Evolutionary conservation across 2,797 vertebrate species (phyloP).

Genomic region (Phoeniculus purpureus): DNA sequence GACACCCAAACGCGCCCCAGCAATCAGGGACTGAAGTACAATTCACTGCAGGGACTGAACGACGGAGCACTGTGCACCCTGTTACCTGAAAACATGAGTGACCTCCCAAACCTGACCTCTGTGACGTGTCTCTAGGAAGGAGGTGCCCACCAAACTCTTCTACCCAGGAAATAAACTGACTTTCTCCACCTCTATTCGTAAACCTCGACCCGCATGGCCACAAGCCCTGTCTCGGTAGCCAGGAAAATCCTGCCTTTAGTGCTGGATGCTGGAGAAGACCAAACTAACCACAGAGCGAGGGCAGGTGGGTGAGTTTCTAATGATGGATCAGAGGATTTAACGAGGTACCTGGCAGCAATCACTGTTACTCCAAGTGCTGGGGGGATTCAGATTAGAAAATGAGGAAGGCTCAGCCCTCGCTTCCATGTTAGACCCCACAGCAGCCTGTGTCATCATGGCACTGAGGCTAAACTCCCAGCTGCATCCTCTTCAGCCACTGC

Average conservation of each 20-base stretch:
- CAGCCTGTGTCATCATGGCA: background rate
- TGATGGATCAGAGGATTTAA: accelerated
- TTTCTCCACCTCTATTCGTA: background rate
- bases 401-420: background rate
- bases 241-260: background rate
- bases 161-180: background rate
- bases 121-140: accelerated
- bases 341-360: background rate
- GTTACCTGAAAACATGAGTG: accelerated
- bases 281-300: background rate
- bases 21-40: background rate
- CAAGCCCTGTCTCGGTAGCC: background rate
- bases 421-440: background rate
- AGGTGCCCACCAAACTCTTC: accelerated
- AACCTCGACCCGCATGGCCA: accelerated
- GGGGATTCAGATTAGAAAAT: background rate
- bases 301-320: accelerated
- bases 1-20: background rate
- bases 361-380: background rate
- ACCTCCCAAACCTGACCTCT: background rate
- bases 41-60: accelerated
- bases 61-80: no score
- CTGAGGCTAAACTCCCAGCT: background rate
- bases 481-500: background rate
- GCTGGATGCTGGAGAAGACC: background rate